A percentile compares a stretch with the other conserved stretches of the same genome.
Conservation (phyloP, 2,113 vertebrate genomes). For the Cynopterus brachyotis region DNA sequence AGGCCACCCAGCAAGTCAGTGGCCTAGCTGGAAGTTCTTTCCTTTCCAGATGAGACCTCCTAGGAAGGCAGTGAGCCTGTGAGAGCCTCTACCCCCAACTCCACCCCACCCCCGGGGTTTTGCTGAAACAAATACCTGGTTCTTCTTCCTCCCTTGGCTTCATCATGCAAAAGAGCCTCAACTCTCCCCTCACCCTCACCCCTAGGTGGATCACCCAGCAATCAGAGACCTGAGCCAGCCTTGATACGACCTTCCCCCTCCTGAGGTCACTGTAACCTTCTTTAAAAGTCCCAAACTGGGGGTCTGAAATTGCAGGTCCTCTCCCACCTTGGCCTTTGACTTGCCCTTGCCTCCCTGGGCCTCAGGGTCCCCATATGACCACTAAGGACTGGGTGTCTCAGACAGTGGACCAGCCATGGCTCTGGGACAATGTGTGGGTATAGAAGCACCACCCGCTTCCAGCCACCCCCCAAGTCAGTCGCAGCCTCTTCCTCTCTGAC, state of each 20-base stretch:
- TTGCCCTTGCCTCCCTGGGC: neutral
- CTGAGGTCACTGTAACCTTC: neutral
- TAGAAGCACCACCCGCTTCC: neutral
- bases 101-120: constrained; percentile 4
- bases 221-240: neutral
- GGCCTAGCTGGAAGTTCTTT: neutral
- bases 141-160: constrained; percentile 57
- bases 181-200: neutral
- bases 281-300: neutral
- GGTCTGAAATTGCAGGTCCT: neutral
- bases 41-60: neutral
- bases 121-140: constrained; percentile 65
- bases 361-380: neutral
- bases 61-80: neutral
- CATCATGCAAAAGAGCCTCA: neutral
- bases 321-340: neutral
- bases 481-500: constrained; percentile 38
- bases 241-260: neutral
- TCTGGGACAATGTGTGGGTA: neutral
- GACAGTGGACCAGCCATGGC: neutral
- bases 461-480: no score
- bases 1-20: neutral
- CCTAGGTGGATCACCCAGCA: neutral
- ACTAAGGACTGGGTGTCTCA: no score
- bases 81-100: neutral